Conservation (phyloP, 2,113 vertebrate species). For the Suncus etruscus region DNA sequence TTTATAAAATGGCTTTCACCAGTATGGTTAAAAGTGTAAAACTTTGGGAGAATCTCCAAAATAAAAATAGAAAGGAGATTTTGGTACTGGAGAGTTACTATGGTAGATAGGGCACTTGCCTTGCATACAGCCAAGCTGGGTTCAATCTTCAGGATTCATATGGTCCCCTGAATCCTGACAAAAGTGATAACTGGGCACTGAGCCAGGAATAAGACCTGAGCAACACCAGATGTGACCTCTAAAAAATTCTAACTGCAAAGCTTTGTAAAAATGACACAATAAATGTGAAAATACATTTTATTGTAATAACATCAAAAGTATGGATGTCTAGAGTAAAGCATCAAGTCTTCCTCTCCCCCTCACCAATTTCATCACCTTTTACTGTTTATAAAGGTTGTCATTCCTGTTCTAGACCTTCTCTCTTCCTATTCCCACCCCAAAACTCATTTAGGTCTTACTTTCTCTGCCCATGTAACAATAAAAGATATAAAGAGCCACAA, state of each 20-base stretch:
- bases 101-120: too few relatives aligned
- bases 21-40: too few relatives aligned
- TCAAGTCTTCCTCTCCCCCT: background rate
- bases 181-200: too few relatives aligned
- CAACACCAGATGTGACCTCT: too few relatives aligned
- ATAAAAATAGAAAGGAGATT: too few relatives aligned
- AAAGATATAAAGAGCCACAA: background rate
- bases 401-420: background rate
- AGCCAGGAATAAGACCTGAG: too few relatives aligned
- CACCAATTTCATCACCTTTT: background rate
- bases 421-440: background rate
- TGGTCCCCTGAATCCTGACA: too few relatives aligned
- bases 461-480: background rate
- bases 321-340: background rate
- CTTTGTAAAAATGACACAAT: background rate
- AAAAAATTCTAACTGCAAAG: too few relatives aligned
- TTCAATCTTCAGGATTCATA: too few relatives aligned
- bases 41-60: too few relatives aligned
- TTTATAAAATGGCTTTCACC: background rate
- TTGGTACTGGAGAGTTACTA: too few relatives aligned
- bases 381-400: background rate
- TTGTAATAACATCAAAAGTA: background rate
- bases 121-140: too few relatives aligned
- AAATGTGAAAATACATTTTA: background rate
- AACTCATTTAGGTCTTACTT: background rate